phyloP scores from a whole-genome alignment of 2,797 vertebrate species.

The Peromyscus attwateri region DNA sequence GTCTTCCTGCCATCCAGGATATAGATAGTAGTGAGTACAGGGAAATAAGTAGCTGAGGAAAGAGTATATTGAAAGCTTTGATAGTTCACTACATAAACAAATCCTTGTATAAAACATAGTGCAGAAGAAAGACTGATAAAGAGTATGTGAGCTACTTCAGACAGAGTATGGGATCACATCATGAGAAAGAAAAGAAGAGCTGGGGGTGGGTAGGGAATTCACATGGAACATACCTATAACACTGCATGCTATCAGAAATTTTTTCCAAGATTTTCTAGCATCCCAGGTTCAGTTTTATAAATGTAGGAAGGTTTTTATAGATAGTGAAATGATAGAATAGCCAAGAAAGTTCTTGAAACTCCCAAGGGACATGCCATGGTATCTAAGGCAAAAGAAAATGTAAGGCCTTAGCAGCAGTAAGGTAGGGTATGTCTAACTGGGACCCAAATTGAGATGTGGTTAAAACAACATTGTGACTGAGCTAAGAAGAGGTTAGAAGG shows the following conservation, averaged over 20 bases:
- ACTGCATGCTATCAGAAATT: neutral
- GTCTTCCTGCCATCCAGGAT: neutral
- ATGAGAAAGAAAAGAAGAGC: fast-evolving
- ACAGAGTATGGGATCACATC: neutral
- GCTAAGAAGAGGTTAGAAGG: neutral
- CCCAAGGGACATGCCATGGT: neutral
- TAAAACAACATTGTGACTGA: neutral
- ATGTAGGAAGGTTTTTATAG: neutral
- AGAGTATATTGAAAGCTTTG: neutral
- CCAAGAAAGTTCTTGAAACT: neutral
- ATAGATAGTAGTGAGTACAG: neutral
- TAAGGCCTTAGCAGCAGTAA: neutral
- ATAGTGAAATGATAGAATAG: neutral
- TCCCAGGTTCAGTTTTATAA: neutral
- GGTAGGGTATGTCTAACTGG: neutral
- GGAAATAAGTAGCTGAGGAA: neutral
- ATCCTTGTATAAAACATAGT: neutral
- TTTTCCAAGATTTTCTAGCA: neutral
- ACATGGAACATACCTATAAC: neutral
- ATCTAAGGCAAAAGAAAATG: neutral
- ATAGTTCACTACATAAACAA: neutral
- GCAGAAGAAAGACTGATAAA: neutral
- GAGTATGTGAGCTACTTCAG: neutral
- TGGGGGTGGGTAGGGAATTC: neutral
- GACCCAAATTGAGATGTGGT: neutral